Conservation (phyloP, 64 coral and sea anemone species). For the Stylophora pistillata region DNA sequence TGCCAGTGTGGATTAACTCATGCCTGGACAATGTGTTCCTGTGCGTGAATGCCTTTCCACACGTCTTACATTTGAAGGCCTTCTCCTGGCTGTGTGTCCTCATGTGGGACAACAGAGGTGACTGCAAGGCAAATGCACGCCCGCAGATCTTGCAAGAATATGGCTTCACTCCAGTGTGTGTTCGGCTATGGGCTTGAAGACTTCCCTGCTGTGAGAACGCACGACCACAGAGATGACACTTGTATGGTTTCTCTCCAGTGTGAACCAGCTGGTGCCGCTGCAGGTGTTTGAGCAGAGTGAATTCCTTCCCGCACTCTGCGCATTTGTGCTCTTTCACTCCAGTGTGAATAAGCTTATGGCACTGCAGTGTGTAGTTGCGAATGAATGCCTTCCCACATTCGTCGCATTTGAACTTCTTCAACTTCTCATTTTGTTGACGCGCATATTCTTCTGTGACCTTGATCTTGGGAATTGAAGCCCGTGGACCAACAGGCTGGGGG, state of each 20-base stretch:
- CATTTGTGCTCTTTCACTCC: constrained; percentile 92
- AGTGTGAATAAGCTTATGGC: constrained; percentile 91
- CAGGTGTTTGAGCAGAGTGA: constrained; percentile 80
- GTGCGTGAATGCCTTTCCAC: constrained; percentile 91
- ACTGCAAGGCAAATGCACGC: constrained; percentile 87
- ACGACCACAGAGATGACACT: constrained; percentile 93
- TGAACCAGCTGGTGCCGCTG: constrained; percentile 87
- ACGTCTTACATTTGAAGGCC: constrained; percentile 83
- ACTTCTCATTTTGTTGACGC: constrained; percentile 90
- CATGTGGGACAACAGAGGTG: constrained; percentile 89
- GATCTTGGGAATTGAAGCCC: constrained; percentile 78
- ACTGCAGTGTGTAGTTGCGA: constrained; percentile 89
- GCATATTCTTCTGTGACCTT: constrained; percentile 94
- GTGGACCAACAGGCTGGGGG: constrained; percentile 62
- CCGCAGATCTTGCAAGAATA: constrained; percentile 96
- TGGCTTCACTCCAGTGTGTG: constrained; percentile 92
- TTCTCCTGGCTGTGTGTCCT: constrained; percentile 92
- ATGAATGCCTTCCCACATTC: constrained; percentile 91
- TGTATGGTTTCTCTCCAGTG: constrained; percentile 97
- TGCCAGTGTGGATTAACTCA: constrained; percentile 82
- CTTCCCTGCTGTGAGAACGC: constrained; percentile 97
- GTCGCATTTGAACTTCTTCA: constrained; percentile 98
- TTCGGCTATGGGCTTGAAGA: constrained; percentile 93
- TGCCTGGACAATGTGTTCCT: constrained; percentile 83
- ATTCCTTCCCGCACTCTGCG: constrained; percentile 81